These are phyloP conservation scores for Epirrhoe tristata DNA, from an alignment of 2,888 invertebrate genomes.

Conservation along the genomic window DNA sequence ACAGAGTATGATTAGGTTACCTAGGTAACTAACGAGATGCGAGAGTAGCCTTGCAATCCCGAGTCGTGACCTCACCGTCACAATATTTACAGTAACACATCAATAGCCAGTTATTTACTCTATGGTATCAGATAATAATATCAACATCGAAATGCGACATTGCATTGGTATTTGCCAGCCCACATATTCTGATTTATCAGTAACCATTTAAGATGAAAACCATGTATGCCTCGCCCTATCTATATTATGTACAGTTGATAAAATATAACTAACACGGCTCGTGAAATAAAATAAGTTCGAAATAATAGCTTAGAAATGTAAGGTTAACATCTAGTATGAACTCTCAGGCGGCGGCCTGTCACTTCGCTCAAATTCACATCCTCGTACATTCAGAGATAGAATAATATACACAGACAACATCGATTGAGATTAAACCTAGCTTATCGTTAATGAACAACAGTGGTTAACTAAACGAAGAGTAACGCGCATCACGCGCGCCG, in stretches of 20 bases:
- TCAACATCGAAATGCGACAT: slow-evolving; percentile 69
- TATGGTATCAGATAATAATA: slow-evolving; percentile 68
- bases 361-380: slow-evolving; percentile 82
- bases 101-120: slow-evolving; percentile 63
- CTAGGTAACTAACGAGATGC: slow-evolving; percentile 56
- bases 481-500: slow-evolving; percentile 72
- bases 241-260: slow-evolving; percentile 78
- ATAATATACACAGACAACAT: slow-evolving; percentile 84
- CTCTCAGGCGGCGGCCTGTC: slow-evolving; percentile 75
- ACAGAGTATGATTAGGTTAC: slow-evolving; percentile 43
- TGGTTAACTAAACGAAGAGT: slow-evolving; percentile 80
- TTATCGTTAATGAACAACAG: slow-evolving; percentile 85
- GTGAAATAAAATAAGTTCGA: slow-evolving; percentile 76
- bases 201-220: slow-evolving; percentile 72
- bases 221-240: slow-evolving; percentile 77
- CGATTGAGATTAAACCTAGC: slow-evolving; percentile 83
- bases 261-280: slow-evolving; percentile 78
- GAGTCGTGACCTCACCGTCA: slow-evolving; percentile 57
- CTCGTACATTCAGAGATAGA: slow-evolving; percentile 77
- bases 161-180: slow-evolving; percentile 72
- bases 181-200: slow-evolving; percentile 73
- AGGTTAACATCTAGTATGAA: slow-evolving; percentile 77
- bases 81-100: slow-evolving; percentile 64
- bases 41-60: slow-evolving; percentile 56
- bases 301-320: slow-evolving; percentile 51